Percentiles rank a stretch among this genome's conserved stretches.
Evolutionary conservation across 2,113 vertebrate species (phyloP).

Genomic region (Tauraco erythrolophus): DNA sequence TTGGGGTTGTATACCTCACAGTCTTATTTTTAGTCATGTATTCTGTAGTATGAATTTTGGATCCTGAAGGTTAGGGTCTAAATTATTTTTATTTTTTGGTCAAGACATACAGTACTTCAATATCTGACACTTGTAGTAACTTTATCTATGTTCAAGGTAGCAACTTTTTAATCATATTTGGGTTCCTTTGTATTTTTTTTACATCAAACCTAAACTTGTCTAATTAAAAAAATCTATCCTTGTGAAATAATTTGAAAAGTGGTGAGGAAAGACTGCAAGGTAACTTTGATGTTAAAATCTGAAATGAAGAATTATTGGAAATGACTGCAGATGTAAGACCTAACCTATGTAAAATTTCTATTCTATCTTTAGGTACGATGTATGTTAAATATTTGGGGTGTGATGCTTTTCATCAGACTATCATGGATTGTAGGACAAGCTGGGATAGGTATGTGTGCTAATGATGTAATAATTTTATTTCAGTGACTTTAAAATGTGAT

Average conservation of each 20-base stretch:
- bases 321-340: not conserved
- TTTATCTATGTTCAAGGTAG: not conserved
- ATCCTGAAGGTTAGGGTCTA: not conserved
- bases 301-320: not conserved
- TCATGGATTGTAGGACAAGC: conserved; percentile 98
- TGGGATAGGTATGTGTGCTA: conserved; percentile 89
- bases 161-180: not conserved
- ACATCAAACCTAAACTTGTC: not conserved
- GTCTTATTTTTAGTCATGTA: not conserved
- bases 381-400: conserved; percentile 99
- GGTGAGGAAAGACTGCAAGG: not conserved
- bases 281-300: not conserved
- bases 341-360: not conserved
- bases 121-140: no score
- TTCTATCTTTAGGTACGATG: conserved; percentile 88
- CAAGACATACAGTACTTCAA: no score
- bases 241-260: not conserved
- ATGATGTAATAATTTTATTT: not conserved
- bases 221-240: not conserved
- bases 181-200: not conserved
- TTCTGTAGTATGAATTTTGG: not conserved
- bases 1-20: not conserved
- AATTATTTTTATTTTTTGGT: not conserved
- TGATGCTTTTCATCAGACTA: conserved; percentile 98
- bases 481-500: not conserved